Conservation (phyloP, 2,797 vertebrate species). For the Harpagifer antarcticus region DNA sequence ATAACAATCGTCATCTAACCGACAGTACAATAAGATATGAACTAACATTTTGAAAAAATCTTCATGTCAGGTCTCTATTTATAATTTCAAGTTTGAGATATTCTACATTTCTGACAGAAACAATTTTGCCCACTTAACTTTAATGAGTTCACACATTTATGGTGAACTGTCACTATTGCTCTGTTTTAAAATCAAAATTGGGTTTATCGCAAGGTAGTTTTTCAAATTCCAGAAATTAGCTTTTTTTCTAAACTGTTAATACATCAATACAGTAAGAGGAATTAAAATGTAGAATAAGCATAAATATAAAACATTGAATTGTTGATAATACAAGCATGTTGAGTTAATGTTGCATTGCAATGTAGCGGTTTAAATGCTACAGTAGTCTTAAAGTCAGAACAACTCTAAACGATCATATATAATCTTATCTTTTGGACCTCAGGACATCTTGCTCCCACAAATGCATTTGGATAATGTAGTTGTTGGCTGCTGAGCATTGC, state of each 20-base stretch:
- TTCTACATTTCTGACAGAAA: background rate
- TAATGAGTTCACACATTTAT: background rate
- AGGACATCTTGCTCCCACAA: background rate
- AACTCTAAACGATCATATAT: background rate
- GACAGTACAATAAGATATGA: background rate
- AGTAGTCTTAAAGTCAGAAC: background rate
- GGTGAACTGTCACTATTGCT: background rate
- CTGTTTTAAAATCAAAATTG: background rate
- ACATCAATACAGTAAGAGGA: too few species aligned
- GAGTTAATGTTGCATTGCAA: background rate
- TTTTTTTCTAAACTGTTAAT: too few species aligned
- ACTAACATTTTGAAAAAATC: background rate
- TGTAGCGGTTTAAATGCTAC: background rate
- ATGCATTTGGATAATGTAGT: background rate
- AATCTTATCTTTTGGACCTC: background rate
- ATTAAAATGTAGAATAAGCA: too few species aligned
- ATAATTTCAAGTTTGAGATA: background rate
- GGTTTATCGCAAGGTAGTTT: too few species aligned
- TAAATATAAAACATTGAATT: too few species aligned
- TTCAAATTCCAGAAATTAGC: too few species aligned
- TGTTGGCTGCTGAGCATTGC: slow-evolving; percentile 1
- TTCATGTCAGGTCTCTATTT: background rate
- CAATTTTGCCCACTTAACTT: background rate
- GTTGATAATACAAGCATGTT: too few species aligned
- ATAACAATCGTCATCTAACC: background rate